Conservation (phyloP, 1,140 invertebrate genomes). For the Lasaia peninsularis region DNA sequence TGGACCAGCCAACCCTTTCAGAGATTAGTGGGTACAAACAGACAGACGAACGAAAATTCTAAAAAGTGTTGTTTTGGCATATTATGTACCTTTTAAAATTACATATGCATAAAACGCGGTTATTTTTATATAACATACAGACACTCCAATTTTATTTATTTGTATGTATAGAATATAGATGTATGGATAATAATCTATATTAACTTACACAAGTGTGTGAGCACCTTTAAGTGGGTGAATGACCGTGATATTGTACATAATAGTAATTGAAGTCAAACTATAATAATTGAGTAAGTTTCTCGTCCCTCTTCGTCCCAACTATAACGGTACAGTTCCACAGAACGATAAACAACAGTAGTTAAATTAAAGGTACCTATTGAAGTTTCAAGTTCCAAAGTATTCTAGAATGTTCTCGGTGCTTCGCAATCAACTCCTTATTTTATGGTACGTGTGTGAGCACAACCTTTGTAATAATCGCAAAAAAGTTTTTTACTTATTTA, state of each 20-base stretch:
- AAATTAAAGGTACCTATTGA: background rate
- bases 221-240: conserved; percentile 27
- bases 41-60: no score
- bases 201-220: background rate
- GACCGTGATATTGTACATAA: conserved; percentile 38
- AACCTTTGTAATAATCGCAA: conserved; percentile 11
- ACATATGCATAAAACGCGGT: no score
- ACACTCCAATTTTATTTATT: no score
- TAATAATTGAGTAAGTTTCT: conserved; percentile 40
- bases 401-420: conserved; percentile 19
- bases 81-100: no score
- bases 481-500: background rate
- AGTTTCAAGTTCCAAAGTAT: conserved; percentile 18
- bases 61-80: no score
- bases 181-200: no score
- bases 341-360: background rate
- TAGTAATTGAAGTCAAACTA: conserved; percentile 33
- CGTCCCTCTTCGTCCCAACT: conserved; percentile 27
- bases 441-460: conserved; percentile 18
- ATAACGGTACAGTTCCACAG: no score
- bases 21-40: no score
- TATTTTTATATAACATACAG: no score
- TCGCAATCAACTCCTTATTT: conserved; percentile 27
- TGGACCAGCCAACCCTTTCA: no score
- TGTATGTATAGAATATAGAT: no score